These are phyloP conservation scores for Pocota personata DNA, from an alignment of 2,888 invertebrate genomes.

Conservation along the genomic window DNA sequence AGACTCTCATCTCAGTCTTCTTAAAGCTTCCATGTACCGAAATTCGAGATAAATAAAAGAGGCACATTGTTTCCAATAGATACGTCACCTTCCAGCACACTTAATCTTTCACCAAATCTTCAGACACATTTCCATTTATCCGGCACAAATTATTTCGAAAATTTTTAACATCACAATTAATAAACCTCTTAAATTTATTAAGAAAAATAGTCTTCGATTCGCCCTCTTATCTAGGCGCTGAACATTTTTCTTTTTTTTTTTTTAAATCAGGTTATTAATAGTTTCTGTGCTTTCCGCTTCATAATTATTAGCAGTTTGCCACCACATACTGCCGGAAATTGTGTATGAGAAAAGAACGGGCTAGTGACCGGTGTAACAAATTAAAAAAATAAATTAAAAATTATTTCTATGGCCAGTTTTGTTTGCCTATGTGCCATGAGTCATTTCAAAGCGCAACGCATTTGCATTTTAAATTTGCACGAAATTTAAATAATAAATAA, in stretches of 20 bases:
- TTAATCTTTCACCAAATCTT: background rate
- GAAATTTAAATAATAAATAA: conserved; percentile 4
- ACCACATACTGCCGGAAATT: conserved; percentile 49
- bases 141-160: conserved; percentile 1
- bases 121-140: background rate
- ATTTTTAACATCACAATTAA: conserved; percentile 17
- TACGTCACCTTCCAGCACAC: background rate
- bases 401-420: background rate
- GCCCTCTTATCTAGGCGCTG: conserved; percentile 18
- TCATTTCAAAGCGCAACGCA: background rate
- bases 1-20: too few species aligned
- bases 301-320: conserved; percentile 56
- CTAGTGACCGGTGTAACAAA: conserved; percentile 27
- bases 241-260: background rate
- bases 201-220: too few species aligned
- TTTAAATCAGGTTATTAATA: conserved; percentile 42
- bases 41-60: too few species aligned
- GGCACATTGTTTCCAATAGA: background rate
- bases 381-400: background rate
- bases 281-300: conserved; percentile 29
- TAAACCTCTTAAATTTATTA: too few species aligned
- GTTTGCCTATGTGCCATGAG: background rate
- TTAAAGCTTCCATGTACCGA: too few species aligned
- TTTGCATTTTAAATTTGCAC: conserved; percentile 48
- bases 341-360: conserved; percentile 20